Evolutionary conservation across 2,888 invertebrate genomes (phyloP).

Genomic region (Phyto melanocephala): DNA sequence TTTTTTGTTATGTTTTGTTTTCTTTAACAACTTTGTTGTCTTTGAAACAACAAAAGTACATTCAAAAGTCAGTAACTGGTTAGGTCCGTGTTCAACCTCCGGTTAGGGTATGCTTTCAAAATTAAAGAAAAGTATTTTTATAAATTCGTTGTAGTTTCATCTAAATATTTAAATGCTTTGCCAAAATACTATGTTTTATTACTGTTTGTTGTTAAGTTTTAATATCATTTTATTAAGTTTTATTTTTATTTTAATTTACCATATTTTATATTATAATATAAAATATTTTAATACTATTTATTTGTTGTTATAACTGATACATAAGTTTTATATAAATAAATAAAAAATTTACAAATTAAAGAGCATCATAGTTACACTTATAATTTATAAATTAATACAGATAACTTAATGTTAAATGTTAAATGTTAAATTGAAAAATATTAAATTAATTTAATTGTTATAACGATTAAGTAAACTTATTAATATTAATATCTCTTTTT

Average conservation of each 20-base stretch:
- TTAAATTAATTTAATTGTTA: no score
- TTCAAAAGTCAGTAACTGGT: constrained; percentile 44
- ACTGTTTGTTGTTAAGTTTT: constrained; percentile 35
- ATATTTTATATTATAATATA: constrained; percentile 45
- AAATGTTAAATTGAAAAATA: no score
- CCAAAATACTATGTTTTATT: constrained; percentile 64
- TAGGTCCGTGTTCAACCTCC: constrained; percentile 55
- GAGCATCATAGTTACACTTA: no score
- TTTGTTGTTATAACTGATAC: constrained; percentile 22
- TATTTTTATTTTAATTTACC: constrained; percentile 49
- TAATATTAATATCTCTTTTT: background rate
- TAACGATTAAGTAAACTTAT: no score
- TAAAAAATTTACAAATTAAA: background rate
- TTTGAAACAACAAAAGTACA: constrained; percentile 2
- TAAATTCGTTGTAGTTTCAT: constrained; percentile 22
- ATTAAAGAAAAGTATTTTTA: constrained; percentile 53
- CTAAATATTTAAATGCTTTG: constrained; percentile 54
- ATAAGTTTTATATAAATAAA: background rate
- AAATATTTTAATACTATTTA: constrained; percentile 45
- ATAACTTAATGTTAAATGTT: no score
- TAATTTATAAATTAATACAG: background rate
- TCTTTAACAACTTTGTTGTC: no score
- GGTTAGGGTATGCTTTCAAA: constrained; percentile 42
- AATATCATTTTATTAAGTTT: constrained; percentile 44
- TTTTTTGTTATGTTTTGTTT: constrained; percentile 18